Percentiles rank a stretch among this genome's conserved stretches.
Evolutionary conservation across 2,113 vertebrate species (phyloP).

Genomic region (Cygnus buccinator): DNA sequence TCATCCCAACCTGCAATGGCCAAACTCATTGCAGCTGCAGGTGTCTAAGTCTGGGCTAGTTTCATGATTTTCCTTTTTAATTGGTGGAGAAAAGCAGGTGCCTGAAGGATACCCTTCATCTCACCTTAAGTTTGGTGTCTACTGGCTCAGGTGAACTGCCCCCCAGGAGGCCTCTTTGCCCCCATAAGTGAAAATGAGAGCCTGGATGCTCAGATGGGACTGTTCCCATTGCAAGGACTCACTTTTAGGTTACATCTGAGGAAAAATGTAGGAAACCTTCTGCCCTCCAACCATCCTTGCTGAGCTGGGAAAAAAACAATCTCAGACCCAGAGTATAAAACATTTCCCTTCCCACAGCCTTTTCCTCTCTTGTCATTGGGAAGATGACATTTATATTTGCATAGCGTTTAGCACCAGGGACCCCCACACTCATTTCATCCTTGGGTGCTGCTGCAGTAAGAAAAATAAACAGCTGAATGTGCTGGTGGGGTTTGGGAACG

Average conservation of each 20-base stretch:
- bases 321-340: neutral
- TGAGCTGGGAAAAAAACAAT: slow-evolving; percentile 29
- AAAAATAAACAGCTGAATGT: slow-evolving; percentile 22
- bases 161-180: neutral
- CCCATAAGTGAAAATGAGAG: neutral
- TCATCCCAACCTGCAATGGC: neutral
- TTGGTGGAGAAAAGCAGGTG: neutral
- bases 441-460: neutral
- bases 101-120: neutral
- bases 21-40: neutral
- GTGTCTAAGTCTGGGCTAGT: neutral
- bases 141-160: neutral
- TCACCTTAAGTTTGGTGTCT: neutral
- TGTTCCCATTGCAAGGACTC: neutral
- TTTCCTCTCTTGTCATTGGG: neutral
- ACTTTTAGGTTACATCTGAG: neutral
- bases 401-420: neutral
- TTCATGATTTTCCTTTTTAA: neutral
- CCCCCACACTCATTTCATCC: slow-evolving; percentile 6
- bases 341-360: slow-evolving; percentile 50
- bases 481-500: neutral
- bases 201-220: neutral
- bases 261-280: neutral
- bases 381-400: slow-evolving; percentile 1
- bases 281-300: neutral